A percentile compares a stretch with the other conserved stretches of the same genome.
Conservation (phyloP, 2,888 invertebrate species). For the Sphecodes monilicornis region DNA sequence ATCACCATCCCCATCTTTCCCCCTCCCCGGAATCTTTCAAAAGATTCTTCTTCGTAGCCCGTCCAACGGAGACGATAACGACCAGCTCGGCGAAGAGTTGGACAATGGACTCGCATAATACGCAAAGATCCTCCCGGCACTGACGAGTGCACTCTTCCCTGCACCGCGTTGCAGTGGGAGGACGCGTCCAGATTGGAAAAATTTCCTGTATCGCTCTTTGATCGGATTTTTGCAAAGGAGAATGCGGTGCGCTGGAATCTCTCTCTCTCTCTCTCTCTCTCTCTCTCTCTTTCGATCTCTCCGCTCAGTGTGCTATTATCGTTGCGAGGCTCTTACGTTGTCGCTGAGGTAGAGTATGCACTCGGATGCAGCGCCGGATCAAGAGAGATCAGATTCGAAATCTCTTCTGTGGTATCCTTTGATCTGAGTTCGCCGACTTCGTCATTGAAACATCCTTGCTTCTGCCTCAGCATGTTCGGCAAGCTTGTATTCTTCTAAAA, state of each 20-base stretch:
- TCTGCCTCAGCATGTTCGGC: neutral
- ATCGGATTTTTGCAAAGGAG: conserved; percentile 26
- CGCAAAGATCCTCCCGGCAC: conserved; percentile 21
- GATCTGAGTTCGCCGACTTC: neutral
- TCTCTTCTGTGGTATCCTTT: neutral
- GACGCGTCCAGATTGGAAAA: conserved; percentile 30
- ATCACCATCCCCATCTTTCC: conserved; percentile 21
- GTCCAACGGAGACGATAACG: conserved; percentile 60
- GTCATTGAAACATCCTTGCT: neutral
- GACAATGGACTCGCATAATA: conserved; percentile 56
- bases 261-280: too few relatives aligned
- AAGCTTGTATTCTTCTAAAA: neutral
- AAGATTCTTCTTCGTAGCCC: conserved; percentile 49
- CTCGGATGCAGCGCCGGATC: neutral
- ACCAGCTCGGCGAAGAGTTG: conserved; percentile 33
- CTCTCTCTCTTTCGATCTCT: too few relatives aligned
- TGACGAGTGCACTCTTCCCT: neutral
- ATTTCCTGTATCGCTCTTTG: conserved; percentile 15
- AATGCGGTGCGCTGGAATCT: neutral
- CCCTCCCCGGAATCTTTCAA: conserved; percentile 45
- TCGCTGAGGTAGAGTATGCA: neutral
- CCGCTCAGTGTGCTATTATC: neutral
- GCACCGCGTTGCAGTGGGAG: neutral
- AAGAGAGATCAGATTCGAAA: neutral
- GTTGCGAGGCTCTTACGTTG: neutral